Evolutionary conservation across 2,888 invertebrate species (phyloP).

Genomic region (Ypsolopha scabrella): DNA sequence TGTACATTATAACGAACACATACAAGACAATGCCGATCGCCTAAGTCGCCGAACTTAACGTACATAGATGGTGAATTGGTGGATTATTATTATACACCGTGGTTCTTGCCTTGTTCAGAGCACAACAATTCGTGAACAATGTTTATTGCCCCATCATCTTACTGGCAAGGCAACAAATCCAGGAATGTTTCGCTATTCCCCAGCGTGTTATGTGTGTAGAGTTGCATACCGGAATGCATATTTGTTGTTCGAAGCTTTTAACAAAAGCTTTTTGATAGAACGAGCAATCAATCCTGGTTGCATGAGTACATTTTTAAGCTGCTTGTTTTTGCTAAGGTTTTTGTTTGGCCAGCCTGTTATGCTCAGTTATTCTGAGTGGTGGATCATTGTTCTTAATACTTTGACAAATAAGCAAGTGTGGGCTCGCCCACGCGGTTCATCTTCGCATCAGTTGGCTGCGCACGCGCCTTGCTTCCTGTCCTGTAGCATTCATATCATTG

Average conservation of each 20-base stretch:
- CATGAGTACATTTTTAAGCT: no score
- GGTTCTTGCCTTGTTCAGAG: constrained; percentile 39
- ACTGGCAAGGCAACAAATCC: not conserved
- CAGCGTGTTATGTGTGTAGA: not conserved
- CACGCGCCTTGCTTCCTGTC: constrained; percentile 61
- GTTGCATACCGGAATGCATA: not conserved
- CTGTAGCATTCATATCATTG: constrained; percentile 49
- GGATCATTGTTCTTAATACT: not conserved
- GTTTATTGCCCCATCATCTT: constrained; percentile 30
- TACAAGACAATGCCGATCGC: constrained; percentile 41
- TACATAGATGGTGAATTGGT: no score
- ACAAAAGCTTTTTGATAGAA: no score
- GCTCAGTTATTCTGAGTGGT: no score
- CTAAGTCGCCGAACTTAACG: constrained; percentile 20
- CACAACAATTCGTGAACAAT: constrained; percentile 40
- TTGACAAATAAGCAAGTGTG: constrained; percentile 35
- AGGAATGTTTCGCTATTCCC: not conserved
- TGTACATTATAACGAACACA: constrained; percentile 25
- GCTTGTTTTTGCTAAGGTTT: no score
- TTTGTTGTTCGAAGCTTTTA: no score
- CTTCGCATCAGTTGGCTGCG: constrained; percentile 54
- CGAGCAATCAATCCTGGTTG: no score
- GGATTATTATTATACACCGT: constrained; percentile 37
- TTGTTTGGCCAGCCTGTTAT: no score
- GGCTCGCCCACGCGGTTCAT: constrained; percentile 62